These are phyloP conservation scores for Kryptolebias marmoratus DNA, from an alignment of 2,113 vertebrate species.

Conservation along the genomic window DNA sequence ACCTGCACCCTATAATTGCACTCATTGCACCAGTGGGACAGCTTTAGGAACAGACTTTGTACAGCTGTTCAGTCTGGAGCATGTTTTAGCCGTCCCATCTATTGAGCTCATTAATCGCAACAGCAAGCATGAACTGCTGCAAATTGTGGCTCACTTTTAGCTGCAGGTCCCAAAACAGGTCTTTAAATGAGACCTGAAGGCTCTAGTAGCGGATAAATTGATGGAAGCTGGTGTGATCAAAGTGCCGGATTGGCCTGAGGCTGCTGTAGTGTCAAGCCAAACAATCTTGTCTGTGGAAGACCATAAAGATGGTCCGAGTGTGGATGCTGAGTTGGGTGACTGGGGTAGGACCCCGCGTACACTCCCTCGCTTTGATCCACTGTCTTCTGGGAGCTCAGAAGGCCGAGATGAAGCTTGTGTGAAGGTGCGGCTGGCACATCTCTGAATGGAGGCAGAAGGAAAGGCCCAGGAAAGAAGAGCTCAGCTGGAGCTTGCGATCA, in stretches of 20 bases:
- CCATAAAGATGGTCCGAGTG: background rate
- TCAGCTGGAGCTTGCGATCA: background rate
- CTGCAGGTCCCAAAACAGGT: too few relatives aligned
- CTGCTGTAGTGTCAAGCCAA: background rate
- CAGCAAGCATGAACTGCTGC: too few relatives aligned
- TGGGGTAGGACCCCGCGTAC: background rate
- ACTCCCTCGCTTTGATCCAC: background rate
- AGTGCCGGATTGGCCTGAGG: background rate
- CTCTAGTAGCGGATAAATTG: background rate
- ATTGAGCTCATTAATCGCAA: too few relatives aligned
- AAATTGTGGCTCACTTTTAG: too few relatives aligned
- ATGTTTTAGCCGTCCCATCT: too few relatives aligned
- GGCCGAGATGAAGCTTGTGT: background rate
- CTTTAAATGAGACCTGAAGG: background rate
- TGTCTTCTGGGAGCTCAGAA: background rate
- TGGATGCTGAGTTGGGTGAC: background rate
- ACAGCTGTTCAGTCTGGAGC: too few relatives aligned
- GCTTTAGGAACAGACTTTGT: too few relatives aligned
- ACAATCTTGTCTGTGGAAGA: background rate
- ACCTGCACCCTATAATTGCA: too few relatives aligned
- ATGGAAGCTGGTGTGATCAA: background rate
- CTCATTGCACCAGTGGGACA: too few relatives aligned
- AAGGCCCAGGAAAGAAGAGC: background rate
- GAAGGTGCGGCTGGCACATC: background rate
- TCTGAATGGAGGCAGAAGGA: background rate